phyloP scores from a whole-genome alignment of 2,797 vertebrate species.

The Dromococcyx pavoninus region DNA sequence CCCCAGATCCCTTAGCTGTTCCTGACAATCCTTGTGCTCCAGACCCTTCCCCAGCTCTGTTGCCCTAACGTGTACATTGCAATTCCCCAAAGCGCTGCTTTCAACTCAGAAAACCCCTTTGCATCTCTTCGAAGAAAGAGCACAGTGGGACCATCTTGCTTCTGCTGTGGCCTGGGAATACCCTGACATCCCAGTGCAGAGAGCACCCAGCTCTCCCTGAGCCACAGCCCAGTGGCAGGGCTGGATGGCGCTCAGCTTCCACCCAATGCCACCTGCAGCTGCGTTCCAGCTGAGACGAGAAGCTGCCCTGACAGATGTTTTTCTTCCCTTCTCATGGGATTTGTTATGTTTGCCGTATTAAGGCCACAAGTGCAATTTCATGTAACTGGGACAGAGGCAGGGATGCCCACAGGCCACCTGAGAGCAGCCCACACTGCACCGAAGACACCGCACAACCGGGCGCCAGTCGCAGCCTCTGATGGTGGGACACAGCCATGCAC shows the following conservation, averaged over 20 bases:
- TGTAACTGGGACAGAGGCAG: not conserved
- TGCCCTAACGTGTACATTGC: rapidly evolving
- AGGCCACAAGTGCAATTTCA: not conserved
- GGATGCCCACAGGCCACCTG: not conserved
- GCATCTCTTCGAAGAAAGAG: not conserved
- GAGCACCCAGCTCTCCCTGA: not conserved
- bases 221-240: not conserved
- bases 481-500: not conserved
- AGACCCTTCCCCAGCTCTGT: too few species aligned
- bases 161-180: not conserved
- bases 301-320: not conserved
- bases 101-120: not conserved
- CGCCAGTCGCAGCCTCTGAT: not conserved
- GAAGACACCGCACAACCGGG: not conserved
- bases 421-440: not conserved
- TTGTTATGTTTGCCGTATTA: not conserved
- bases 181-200: rapidly evolving
- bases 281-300: not conserved
- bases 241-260: not conserved
- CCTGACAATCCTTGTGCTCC: too few species aligned
- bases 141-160: not conserved
- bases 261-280: slow-evolving; percentile 6
- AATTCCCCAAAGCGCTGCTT: not conserved
- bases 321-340: not conserved
- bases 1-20: too few species aligned